Conservation (phyloP, 1,140 invertebrate genomes). For the Charaxes varanes region DNA sequence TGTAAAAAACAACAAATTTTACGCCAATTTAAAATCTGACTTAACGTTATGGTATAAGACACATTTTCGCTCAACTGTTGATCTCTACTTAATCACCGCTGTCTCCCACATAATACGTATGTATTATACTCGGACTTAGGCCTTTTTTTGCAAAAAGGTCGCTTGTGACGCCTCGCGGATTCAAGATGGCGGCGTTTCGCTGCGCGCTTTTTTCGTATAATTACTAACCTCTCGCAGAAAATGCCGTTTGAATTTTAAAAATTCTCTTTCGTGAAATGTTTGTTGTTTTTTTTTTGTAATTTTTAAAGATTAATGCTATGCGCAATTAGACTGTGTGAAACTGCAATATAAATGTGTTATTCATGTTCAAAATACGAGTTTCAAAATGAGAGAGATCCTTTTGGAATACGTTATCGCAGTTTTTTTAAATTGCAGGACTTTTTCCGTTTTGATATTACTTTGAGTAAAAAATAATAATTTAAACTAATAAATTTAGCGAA, state of each 20-base stretch:
- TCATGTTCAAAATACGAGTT: too few relatives aligned
- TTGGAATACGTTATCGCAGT: too few relatives aligned
- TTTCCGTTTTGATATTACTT: too few relatives aligned
- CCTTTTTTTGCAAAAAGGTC: conserved; percentile 56
- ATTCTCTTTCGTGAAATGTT: conserved; percentile 19
- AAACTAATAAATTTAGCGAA: too few relatives aligned
- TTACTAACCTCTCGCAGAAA: conserved; percentile 33
- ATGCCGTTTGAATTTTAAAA: conserved; percentile 24
- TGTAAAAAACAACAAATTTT: conserved; percentile 39
- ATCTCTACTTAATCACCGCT: conserved; percentile 57
- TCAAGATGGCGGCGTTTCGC: conserved; percentile 59
- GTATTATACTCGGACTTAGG: conserved; percentile 62
- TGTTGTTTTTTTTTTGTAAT: conserved; percentile 18
- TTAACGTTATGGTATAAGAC: conserved; percentile 23
- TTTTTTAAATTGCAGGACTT: too few relatives aligned
- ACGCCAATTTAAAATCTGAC: conserved; percentile 26
- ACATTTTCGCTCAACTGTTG: conserved; percentile 16
- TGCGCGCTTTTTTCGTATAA: conserved; percentile 36
- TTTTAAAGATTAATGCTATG: conserved; percentile 13
- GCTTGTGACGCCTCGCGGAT: conserved; percentile 63
- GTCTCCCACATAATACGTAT: conserved; percentile 63
- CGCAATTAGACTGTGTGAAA: conserved; percentile 7
- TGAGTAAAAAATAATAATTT: too few relatives aligned
- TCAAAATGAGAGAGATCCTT: too few relatives aligned
- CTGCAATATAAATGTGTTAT: neutral